Percentiles rank a stretch among this genome's conserved stretches.
phyloP scores from a whole-genome alignment of 2,113 vertebrate species.

The Aplodontia rufa region DNA sequence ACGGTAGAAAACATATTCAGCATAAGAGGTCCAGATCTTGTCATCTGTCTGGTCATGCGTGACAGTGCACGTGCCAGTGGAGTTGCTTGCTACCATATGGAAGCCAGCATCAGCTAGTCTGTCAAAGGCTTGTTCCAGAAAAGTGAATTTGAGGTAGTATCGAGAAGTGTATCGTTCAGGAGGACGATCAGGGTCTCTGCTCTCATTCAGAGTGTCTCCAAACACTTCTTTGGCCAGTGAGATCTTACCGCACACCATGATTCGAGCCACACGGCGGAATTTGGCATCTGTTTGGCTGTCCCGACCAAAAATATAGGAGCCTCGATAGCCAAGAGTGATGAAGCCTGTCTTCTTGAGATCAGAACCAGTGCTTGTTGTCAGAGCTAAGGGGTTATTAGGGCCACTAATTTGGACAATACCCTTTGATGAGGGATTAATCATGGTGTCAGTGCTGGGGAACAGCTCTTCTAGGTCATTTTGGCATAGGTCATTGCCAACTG shows the following conservation, averaged over 20 bases:
- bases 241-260: conserved; percentile 97
- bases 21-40: conserved; percentile 99
- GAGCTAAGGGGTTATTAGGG: conserved; percentile 36
- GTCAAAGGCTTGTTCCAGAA: conserved; percentile 97
- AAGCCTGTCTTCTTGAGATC: conserved; percentile 90
- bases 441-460: conserved; percentile 84
- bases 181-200: conserved; percentile 93
- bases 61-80: conserved; percentile 94
- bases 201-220: conserved; percentile 95
- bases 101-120: conserved; percentile 94
- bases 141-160: conserved; percentile 97
- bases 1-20: conserved; percentile 98
- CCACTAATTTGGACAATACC: conserved; percentile 69
- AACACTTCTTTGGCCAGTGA: conserved; percentile 96
- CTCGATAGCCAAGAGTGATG: conserved; percentile 95
- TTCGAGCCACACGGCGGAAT: conserved; percentile 93
- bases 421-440: conserved; percentile 82
- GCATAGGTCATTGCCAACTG: conserved; percentile 90
- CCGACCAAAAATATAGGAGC: conserved; percentile 94
- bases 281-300: conserved; percentile 96
- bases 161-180: conserved; percentile 95
- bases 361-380: neutral
- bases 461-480: conserved; percentile 92
- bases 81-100: conserved; percentile 97
- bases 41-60: conserved; percentile 96